These are phyloP conservation scores for Popillia japonica DNA, from an alignment of 1,140 invertebrate genomes.

Conservation along the genomic window DNA sequence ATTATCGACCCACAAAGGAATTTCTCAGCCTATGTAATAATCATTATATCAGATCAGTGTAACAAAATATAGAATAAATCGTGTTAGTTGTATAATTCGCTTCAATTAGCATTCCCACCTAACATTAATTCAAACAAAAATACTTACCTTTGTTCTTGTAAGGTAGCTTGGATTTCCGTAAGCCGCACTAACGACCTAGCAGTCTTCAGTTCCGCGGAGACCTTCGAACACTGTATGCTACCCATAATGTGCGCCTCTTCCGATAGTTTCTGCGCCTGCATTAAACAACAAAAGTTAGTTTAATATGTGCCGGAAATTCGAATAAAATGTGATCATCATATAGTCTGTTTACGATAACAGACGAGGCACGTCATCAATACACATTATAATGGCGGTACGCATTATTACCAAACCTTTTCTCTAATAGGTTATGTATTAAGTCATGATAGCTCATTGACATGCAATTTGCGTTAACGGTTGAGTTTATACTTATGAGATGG, in stretches of 20 bases:
- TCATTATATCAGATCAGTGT: too few species aligned
- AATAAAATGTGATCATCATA: not conserved
- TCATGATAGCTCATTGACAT: too few species aligned
- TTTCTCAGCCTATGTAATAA: too few species aligned
- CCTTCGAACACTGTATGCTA: constrained; percentile 89
- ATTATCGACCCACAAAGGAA: too few species aligned
- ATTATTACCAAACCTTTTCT: too few species aligned
- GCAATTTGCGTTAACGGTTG: too few species aligned
- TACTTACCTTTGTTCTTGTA: constrained; percentile 93
- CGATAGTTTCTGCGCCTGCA: constrained; percentile 82
- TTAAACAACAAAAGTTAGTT: constrained; percentile 41
- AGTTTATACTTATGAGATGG: too few species aligned
- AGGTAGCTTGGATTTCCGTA: constrained; percentile 95
- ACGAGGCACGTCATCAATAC: too few species aligned
- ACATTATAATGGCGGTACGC: too few species aligned
- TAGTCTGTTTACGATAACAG: too few species aligned
- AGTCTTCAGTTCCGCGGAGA: constrained; percentile 94
- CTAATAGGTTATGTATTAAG: too few species aligned
- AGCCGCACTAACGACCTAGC: constrained; percentile 91
- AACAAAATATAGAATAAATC: too few species aligned
- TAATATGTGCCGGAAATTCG: not conserved
- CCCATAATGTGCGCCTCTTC: constrained; percentile 86
- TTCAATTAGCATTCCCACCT: not conserved
- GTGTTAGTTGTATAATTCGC: not conserved
- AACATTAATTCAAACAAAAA: not conserved